Base-by-base conservation (phyloP, 2,888 invertebrate species). In the Coleophora flavipennella region DNA sequence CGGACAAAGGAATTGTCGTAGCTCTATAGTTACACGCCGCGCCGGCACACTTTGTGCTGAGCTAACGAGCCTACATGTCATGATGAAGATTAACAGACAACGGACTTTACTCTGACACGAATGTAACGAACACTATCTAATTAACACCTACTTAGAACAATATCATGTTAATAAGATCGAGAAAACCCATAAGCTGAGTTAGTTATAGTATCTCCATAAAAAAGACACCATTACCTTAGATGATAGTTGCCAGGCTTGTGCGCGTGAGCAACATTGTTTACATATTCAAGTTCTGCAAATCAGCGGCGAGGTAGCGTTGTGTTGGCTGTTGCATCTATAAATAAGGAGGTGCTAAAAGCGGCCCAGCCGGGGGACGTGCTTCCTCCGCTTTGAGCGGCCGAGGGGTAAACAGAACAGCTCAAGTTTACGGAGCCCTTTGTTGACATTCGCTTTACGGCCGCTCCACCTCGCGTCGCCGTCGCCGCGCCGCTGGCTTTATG, bases 341-440 rank as follows among this genome's bases (percentile, higher is more conserved):
- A 81, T 84, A 81, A 71, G 75, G 72, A 83, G 83, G 81, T 83
- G 83, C 80, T 84, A 84, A 84, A 84, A 81, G 80, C 78, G 77
- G 71, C 67, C 76, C 60, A 67, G 59, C 68, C 70, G 74, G 80
- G 80, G 72, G 80, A 78, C 78, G 70, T 67, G 78, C 70, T 78
- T 81, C 81, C 81, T 79, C 58, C 62, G 74, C 80, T 81, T 80
- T 80, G 79, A 77, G 67, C 75, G 64, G 62, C 72, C 68, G 72
- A 71, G 75, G 76, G 76, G 75, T 78, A 83, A 80, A 81, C 76
- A 83, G 79, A 83, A 75, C 79, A 61, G 70, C 56, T 53, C 64
- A 63, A 59, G 60, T 62, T 64, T 67, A 71, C 73, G 71, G 59
- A 63, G 69, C 70, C 63, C 77, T 77, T 81, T 81, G 81, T 83